phyloP scores from a whole-genome alignment of 1,140 invertebrate genomes.

The Chlorops oryzae region DNA sequence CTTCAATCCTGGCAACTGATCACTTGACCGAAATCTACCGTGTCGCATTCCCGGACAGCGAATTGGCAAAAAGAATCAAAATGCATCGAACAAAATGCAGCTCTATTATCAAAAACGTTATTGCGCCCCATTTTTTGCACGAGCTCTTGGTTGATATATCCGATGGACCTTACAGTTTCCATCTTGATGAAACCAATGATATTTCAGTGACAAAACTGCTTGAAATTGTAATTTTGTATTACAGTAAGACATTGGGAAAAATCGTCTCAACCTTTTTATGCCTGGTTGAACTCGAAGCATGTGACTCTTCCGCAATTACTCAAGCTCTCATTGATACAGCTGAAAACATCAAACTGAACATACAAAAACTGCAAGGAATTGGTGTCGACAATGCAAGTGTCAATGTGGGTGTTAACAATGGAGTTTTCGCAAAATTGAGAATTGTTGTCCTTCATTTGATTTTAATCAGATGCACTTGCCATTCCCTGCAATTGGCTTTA shows the following conservation, averaged over 20 bases:
- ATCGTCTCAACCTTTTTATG: background rate
- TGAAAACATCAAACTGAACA: constrained; percentile 5
- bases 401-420: constrained; percentile 42
- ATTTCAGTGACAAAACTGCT: background rate
- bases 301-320: constrained; percentile 11
- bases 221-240: background rate
- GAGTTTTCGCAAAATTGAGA: constrained; percentile 26
- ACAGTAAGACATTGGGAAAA: background rate
- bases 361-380: constrained; percentile 30
- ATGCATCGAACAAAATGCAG: too few relatives aligned
- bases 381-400: constrained; percentile 43
- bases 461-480: constrained; percentile 20
- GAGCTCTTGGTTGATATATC: too few relatives aligned
- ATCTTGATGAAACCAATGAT: background rate
- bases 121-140: too few relatives aligned
- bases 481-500: constrained; percentile 33
- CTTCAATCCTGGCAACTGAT: too few relatives aligned
- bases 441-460: constrained; percentile 14
- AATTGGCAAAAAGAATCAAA: too few relatives aligned
- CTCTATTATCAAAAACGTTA: too few relatives aligned
- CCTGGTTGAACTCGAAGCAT: background rate
- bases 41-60: too few relatives aligned
- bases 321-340: constrained; percentile 14
- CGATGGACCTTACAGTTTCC: too few relatives aligned
- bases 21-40: too few relatives aligned